Conservation (phyloP, 2,888 invertebrate species). For the Eulithis prunata region DNA sequence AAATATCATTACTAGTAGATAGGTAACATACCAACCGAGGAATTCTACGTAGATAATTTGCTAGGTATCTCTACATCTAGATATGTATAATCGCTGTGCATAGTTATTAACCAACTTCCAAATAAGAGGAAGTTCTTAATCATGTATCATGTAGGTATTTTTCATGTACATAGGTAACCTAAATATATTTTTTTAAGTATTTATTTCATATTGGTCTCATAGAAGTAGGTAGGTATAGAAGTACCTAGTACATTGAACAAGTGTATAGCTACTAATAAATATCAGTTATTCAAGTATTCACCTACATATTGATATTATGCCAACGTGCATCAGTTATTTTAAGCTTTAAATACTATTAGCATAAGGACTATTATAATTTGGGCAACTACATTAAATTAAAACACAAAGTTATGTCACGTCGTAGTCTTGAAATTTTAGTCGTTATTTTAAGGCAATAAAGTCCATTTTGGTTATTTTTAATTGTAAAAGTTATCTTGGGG, state of each 20-base stretch:
- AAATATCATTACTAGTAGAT: no score
- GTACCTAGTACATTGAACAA: neutral
- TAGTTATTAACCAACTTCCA: no score
- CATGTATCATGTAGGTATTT: no score
- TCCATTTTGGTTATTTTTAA: neutral
- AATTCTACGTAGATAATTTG: no score
- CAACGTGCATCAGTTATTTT: constrained; percentile 12
- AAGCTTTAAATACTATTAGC: neutral
- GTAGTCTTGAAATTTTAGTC: constrained; percentile 2
- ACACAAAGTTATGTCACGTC: constrained; percentile 1
- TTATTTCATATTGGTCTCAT: no score
- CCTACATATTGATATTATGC: constrained; percentile 18
- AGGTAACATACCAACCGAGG: no score
- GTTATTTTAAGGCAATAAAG: constrained; percentile 11
- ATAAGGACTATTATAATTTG: neutral
- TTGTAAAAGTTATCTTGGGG: constrained; percentile 1
- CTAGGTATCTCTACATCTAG: no score
- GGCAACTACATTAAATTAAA: constrained; percentile 3
- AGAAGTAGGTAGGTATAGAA: no score
- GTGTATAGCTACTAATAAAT: constrained; percentile 3
- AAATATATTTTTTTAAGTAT: no score
- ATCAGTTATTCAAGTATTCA: constrained; percentile 23
- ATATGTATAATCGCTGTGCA: no score
- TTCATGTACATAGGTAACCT: no score
- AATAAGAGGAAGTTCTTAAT: no score